Evolutionary conservation across 2,113 vertebrate species (phyloP).

Genomic region (Hemichromis elongatus): DNA sequence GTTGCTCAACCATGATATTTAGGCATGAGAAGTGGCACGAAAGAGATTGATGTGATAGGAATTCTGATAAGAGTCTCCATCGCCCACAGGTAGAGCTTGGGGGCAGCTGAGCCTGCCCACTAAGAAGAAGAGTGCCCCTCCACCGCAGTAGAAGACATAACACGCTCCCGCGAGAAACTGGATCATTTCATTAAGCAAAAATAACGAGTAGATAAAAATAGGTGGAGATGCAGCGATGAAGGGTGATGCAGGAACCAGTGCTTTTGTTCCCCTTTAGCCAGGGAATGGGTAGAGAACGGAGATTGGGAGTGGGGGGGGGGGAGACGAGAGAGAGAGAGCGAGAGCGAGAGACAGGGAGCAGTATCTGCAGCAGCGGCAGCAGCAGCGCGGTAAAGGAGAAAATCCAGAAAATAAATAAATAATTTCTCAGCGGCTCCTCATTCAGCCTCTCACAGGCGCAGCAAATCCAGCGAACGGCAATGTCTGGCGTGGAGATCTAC

Average conservation of each 20-base stretch:
- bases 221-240: slow-evolving; percentile 26
- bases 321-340: background rate
- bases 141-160: slow-evolving; percentile 54
- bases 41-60: slow-evolving; percentile 66
- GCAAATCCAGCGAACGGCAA: slow-evolving; percentile 32
- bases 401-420: slow-evolving; percentile 70
- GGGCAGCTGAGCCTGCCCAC: slow-evolving; percentile 66
- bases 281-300: slow-evolving; percentile 23
- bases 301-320: slow-evolving; percentile 3
- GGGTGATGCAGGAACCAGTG: slow-evolving; percentile 46
- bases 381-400: slow-evolving; percentile 57
- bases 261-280: slow-evolving; percentile 62
- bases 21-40: slow-evolving; percentile 40
- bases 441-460: slow-evolving; percentile 42
- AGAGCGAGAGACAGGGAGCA: slow-evolving; percentile 38
- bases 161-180: slow-evolving; percentile 52
- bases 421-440: slow-evolving; percentile 58
- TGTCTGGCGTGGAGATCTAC: slow-evolving; percentile 43
- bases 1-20: slow-evolving; percentile 25
- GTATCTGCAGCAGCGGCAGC: slow-evolving; percentile 67
- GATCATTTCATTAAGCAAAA: slow-evolving; percentile 60
- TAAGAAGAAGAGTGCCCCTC: slow-evolving; percentile 64
- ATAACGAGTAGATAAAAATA: slow-evolving; percentile 19
- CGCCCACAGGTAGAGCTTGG: slow-evolving; percentile 71
- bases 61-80: slow-evolving; percentile 69